Conservation (phyloP, 1,140 invertebrate species). For the Ganaspis sp. region DNA sequence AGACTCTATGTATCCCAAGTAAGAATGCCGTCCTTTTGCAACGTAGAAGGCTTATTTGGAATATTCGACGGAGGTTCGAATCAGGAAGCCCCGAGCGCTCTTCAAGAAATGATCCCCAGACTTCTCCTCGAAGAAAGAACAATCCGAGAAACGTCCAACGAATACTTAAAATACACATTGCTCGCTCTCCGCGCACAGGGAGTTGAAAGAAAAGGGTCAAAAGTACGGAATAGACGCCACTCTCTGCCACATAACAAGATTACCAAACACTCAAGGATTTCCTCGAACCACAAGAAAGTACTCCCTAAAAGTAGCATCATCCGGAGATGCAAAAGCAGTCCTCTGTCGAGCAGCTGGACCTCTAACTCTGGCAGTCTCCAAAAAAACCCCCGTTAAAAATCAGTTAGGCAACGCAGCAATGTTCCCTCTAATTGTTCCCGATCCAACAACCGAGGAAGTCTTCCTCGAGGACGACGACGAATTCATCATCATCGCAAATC, state of each 20-base stretch:
- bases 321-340: constrained; percentile 84
- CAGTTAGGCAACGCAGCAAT: constrained; percentile 81
- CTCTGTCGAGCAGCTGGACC: constrained; percentile 81
- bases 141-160: constrained; percentile 85
- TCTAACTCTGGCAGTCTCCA: constrained; percentile 75
- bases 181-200: constrained; percentile 84
- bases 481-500: constrained; percentile 87
- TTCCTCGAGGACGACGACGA: constrained; percentile 87
- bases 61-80: constrained; percentile 88
- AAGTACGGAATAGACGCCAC: constrained; percentile 83
- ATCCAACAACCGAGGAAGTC: constrained; percentile 84
- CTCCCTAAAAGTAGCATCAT: constrained; percentile 82
- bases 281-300: constrained; percentile 68
- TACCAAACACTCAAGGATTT: constrained; percentile 72
- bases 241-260: constrained; percentile 83
- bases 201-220: constrained; percentile 84
- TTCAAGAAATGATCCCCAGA: constrained; percentile 85
- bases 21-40: constrained; percentile 85
- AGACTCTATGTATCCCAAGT: constrained; percentile 86
- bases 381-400: constrained; percentile 68
- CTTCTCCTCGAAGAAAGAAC: constrained; percentile 86
- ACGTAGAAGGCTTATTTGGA: constrained; percentile 87
- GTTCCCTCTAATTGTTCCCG: constrained; percentile 82
- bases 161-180: constrained; percentile 92
- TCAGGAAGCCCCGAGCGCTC: constrained; percentile 80